Percentiles rank a stretch among this genome's conserved stretches.
These are phyloP conservation scores for Strongylocentrotus purpuratus DNA, from an alignment of 35 echinoderm and acorn worm genomes.

Conservation along the genomic window DNA sequence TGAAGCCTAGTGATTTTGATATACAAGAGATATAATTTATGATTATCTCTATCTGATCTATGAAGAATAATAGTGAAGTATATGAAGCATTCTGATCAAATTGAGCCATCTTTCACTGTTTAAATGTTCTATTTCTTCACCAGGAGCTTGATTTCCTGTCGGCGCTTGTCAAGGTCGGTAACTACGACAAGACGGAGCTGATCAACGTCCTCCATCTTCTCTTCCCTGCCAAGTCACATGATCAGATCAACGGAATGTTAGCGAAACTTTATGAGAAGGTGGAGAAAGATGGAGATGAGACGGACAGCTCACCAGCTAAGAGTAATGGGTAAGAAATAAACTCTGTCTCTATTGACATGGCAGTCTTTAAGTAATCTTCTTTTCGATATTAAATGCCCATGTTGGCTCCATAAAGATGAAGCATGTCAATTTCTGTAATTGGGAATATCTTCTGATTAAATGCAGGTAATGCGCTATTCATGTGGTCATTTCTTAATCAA, in stretches of 20 bases:
- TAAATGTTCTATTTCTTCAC: background rate
- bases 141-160: slow-evolving; percentile 82
- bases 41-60: no score
- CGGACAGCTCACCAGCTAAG: background rate
- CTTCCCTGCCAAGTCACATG: slow-evolving; percentile 70
- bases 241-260: slow-evolving; percentile 57
- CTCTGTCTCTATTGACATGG: background rate
- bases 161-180: slow-evolving; percentile 76
- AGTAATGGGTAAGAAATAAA: background rate
- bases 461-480: no score
- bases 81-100: no score
- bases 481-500: no score
- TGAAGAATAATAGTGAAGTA: no score
- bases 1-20: no score
- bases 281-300: slow-evolving; percentile 47
- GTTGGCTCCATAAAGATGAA: no score
- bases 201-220: slow-evolving; percentile 71
- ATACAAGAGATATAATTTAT: no score
- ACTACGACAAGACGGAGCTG: slow-evolving; percentile 67
- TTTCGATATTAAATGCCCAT: no score
- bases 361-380: background rate
- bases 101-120: background rate
- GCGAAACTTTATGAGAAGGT: slow-evolving; percentile 64
- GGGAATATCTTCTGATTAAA: no score
- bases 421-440: no score